phyloP scores from a whole-genome alignment of 2,797 vertebrate genomes.

The Sandelia bainsii region DNA sequence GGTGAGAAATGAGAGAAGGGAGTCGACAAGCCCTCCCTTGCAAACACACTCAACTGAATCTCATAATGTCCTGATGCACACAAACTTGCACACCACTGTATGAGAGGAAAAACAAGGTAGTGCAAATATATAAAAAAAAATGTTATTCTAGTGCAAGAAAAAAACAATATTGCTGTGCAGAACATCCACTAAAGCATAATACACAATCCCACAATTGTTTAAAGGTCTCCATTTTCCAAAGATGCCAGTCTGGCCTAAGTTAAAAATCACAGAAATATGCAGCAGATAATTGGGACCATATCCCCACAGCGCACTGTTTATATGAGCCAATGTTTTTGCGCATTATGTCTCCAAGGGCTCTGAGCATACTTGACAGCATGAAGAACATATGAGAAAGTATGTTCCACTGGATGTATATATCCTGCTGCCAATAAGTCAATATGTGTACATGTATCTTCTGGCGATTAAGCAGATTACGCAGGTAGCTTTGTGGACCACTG shows the following conservation, averaged over 20 bases:
- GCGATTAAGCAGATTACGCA: slow-evolving; percentile 50
- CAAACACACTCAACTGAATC: slow-evolving; percentile 31
- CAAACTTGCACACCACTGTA: background rate
- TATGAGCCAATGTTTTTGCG: slow-evolving; percentile 71
- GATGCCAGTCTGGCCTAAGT: slow-evolving; percentile 75
- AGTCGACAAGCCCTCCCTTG: slow-evolving; percentile 54
- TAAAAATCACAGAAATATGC: slow-evolving; percentile 78
- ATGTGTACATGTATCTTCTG: slow-evolving; percentile 20
- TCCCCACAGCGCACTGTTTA: slow-evolving; percentile 72
- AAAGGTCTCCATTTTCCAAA: slow-evolving; percentile 57
- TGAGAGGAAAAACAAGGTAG: background rate
- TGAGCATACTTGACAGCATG: slow-evolving; percentile 72
- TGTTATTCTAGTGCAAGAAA: slow-evolving; percentile 29
- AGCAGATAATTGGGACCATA: slow-evolving; percentile 80
- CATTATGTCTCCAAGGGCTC: slow-evolving; percentile 69
- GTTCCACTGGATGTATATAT: slow-evolving; percentile 46
- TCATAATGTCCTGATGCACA: slow-evolving; percentile 28
- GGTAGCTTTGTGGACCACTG: slow-evolving; percentile 19
- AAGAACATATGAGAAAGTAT: slow-evolving; percentile 61
- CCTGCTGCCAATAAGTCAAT: slow-evolving; percentile 32
- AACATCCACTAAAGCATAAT: slow-evolving; percentile 38
- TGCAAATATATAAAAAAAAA: slow-evolving; percentile 33
- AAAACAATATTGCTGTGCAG: slow-evolving; percentile 21
- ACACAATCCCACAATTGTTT: slow-evolving; percentile 71
- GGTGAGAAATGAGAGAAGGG: slow-evolving; percentile 67